These are phyloP conservation scores for Aphodius granarius DNA, from an alignment of 2,888 invertebrate genomes.

Conservation along the genomic window DNA sequence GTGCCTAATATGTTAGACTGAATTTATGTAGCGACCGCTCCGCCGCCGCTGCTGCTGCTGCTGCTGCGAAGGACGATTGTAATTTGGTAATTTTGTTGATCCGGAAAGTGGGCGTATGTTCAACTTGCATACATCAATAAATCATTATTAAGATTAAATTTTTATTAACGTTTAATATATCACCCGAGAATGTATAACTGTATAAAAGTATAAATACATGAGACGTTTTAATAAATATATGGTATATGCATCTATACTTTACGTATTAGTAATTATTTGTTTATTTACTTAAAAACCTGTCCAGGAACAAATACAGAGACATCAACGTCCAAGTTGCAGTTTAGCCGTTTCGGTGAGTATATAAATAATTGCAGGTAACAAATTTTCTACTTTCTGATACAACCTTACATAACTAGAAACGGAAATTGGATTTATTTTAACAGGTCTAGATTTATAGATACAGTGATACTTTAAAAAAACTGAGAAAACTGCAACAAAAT, in stretches of 20 bases:
- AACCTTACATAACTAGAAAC: too few species aligned
- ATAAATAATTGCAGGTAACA: too few species aligned
- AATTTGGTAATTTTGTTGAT: slow-evolving; percentile 40
- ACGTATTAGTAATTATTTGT: neutral
- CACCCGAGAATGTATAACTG: neutral
- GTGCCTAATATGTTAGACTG: slow-evolving; percentile 51
- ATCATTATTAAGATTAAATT: slow-evolving; percentile 41
- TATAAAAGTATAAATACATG: neutral
- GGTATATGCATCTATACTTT: neutral
- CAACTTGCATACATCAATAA: slow-evolving; percentile 51
- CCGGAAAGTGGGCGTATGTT: slow-evolving; percentile 53
- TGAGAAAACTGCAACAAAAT: too few species aligned
- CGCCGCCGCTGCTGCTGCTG: too few species aligned
- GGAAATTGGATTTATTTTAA: too few species aligned
- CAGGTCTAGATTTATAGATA: too few species aligned
- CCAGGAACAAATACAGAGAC: neutral
- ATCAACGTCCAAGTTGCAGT: too few species aligned
- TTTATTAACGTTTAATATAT: neutral
- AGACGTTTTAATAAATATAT: neutral
- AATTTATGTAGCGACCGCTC: slow-evolving; percentile 28
- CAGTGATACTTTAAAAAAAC: too few species aligned
- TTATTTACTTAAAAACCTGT: too few species aligned
- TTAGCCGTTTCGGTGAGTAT: neutral
- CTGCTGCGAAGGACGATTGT: slow-evolving; percentile 38
- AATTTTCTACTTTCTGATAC: too few species aligned